Evolutionary conservation across 2,797 vertebrate species (phyloP), one percentile per base, ranked within the genome.

Genomic region (Danio jaintianensis): DNA sequence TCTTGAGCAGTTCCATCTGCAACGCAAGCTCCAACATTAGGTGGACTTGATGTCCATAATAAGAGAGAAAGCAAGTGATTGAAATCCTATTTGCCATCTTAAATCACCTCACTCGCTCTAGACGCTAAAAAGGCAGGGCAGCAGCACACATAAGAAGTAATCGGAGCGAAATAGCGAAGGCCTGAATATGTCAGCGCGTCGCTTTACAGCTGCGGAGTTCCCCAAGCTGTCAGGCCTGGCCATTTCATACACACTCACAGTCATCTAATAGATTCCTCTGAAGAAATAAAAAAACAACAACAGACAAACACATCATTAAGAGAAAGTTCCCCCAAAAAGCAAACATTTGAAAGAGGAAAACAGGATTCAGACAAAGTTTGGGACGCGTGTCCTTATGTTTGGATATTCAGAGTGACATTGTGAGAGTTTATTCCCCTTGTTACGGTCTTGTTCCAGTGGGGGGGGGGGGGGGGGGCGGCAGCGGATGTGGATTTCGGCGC

Each of bases 401-500:
- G 84, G 82, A 91, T 88, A 93, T 90, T 89, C 88, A 91, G 88
- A 92, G 80, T 89, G 87, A 91, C 90, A 89, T 81, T 78, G 86
- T 11, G 18, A 82, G 84, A 76, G 64, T 78, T 86, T 83, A 78
- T 20, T 47, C 7, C 11, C 45, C 42, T n/a, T 59, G 20, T 64
- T 78, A 15, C 84, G 70, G 75, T 79, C 63, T 64, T 83, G 81
- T 56, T 50, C 29, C 55, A 38, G 74, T 53, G 20, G 20, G 50
- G 58, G 63, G 78, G 79, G 77, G 79, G 77, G 53, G 50, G 55
- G 83, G 53, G 67, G 62, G 86, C 82, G 81, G 85, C 86, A 77
- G 86, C 84, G 78, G 78, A 83, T 72, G 67, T 89, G 88, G 80
- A 84, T 78, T 77, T 81, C 73, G 78, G 69, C 77, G 87, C 71